These are phyloP conservation scores for Trachurus trachurus DNA, from an alignment of 2,797 vertebrate species.

Conservation along the genomic window DNA sequence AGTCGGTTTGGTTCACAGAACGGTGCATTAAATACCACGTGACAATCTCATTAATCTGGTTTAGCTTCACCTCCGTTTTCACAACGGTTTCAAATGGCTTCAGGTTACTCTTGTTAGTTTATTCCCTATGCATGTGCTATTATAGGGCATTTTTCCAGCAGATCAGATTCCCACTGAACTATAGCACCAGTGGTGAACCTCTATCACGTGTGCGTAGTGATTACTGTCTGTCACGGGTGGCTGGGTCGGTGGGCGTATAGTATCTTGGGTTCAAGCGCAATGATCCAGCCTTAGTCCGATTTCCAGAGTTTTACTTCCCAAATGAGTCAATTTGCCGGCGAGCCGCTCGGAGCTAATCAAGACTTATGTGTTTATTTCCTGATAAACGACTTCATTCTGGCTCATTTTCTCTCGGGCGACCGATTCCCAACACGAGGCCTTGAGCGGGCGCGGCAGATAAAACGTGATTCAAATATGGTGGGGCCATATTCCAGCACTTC, in stretches of 20 bases:
- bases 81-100: conserved; percentile 10
- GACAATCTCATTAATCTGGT: conserved; percentile 37
- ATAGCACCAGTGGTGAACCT: neutral
- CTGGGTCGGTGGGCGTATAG: conserved; percentile 4
- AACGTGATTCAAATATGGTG: conserved; percentile 21
- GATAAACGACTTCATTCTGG: conserved; percentile 24
- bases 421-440: conserved; percentile 14
- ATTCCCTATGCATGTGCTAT: neutral
- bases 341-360: neutral
- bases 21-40: neutral
- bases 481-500: conserved; percentile 32
- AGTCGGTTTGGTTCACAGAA: conserved; percentile 9
- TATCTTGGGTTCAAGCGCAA: neutral
- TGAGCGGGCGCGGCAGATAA: conserved; percentile 26
- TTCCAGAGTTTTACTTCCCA: conserved; percentile 23
- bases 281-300: neutral
- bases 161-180: conserved; percentile 6
- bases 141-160: conserved; percentile 9
- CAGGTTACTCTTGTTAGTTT: conserved; percentile 10
- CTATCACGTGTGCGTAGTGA: neutral
- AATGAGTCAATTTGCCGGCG: conserved; percentile 24
- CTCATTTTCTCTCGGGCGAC: conserved; percentile 17
- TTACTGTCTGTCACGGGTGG: conserved; percentile 5
- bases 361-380: conserved; percentile 28
- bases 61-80: conserved; percentile 28